Base-by-base conservation (phyloP, 2,888 invertebrate genomes). In the Xanthorhoe spadicearia region DNA sequence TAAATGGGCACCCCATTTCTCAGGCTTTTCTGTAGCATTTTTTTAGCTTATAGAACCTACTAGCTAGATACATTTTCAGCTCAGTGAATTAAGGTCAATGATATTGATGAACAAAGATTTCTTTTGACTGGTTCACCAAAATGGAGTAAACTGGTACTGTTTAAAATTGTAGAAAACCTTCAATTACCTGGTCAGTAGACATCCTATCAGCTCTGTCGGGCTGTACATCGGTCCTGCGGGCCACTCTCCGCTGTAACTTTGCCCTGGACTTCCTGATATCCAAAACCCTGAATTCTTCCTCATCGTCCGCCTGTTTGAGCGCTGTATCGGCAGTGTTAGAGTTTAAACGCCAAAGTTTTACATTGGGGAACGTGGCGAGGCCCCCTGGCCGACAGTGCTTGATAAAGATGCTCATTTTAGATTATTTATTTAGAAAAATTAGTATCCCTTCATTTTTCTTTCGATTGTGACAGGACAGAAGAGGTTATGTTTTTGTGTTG, bases 231-330 rank as follows among this genome's bases (percentile, higher is more conserved):
- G 82, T 50, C 53, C 83, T 84, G 1, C 84, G 83, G 4, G 73
- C 49, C 0, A 79, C 73, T 77, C 74, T 86, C 15, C 76, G 80
- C 61, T 89, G 87, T 2, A 72, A 64, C 64, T 81, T 77, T 0
- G 86, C 82, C 59, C 80, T 86, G 66, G 89, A 91, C 74, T 92
- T 90, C 71, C 87, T 81, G 71, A 94, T 89, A 83, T 94, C 93
- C 0, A 94, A 81, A 1, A 94, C 93, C 52, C 94, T 79, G 74
- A 94, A 94, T 58, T 94, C 94, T 64, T 94, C 93, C 9, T 90
- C 93, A 0, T 86, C 88, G 0, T 86, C 81, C 19, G 70, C 77
- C 56, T 83, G 83, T 74, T 83, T 87, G 35, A 77, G 69, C n/a
- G 80, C 76, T 43, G 74, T 79, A 61, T 89, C 88, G 0, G 85